Percentiles rank a stretch among this genome's conserved stretches.
phyloP scores from a whole-genome alignment of 2,113 vertebrate genomes.

The Gila orcuttii region DNA sequence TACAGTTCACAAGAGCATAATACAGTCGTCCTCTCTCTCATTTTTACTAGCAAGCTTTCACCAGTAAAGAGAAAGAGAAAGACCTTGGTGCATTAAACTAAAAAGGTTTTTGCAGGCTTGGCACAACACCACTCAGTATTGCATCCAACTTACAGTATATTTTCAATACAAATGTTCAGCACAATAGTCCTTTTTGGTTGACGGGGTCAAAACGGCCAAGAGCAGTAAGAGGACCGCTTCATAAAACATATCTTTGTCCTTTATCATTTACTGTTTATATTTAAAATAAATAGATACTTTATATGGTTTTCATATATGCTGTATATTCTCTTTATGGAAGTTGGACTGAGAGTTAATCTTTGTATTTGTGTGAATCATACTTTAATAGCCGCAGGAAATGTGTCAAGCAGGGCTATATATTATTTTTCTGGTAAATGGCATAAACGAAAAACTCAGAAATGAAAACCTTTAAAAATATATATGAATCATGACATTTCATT shows the following conservation, averaged over 20 bases:
- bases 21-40: conserved; percentile 22
- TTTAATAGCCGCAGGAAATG: background rate
- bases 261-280: background rate
- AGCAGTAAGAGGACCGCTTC: background rate
- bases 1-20: conserved; percentile 29
- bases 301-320: background rate
- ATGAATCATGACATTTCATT: background rate
- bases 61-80: conserved; percentile 27
- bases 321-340: background rate
- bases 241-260: background rate
- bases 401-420: background rate
- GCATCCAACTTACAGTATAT: conserved; percentile 26
- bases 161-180: conserved; percentile 28
- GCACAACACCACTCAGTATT: conserved; percentile 27
- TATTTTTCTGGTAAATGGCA: background rate
- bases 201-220: background rate
- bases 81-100: background rate
- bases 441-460: background rate
- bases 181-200: conserved; percentile 40
- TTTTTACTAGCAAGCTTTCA: conserved; percentile 20
- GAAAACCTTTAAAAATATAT: background rate
- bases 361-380: background rate
- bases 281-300: background rate
- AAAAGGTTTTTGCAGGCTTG: conserved; percentile 26
- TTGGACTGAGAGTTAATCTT: background rate